phyloP scores from a whole-genome alignment of 2,797 vertebrate species.

The Varecia variegata region DNA sequence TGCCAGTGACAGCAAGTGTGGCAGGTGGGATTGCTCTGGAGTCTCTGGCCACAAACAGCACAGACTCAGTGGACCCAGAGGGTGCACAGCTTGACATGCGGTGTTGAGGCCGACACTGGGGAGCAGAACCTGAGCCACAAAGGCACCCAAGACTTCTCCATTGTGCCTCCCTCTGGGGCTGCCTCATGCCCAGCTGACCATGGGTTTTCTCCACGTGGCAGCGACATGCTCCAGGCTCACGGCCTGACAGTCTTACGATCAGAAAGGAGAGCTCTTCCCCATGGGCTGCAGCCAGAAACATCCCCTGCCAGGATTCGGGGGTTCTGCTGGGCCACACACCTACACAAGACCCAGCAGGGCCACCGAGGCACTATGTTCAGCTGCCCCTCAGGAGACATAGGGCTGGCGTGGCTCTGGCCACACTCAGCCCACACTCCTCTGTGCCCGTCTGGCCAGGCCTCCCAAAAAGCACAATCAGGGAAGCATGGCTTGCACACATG shows the following conservation, averaged over 20 bases:
- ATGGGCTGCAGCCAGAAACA: not conserved
- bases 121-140: not conserved
- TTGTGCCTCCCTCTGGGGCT: not conserved
- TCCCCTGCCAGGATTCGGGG: not conserved
- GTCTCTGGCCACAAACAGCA: not conserved
- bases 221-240: not conserved
- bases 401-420: not conserved
- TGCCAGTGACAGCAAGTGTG: not conserved
- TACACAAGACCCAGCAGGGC: not conserved
- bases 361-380: not conserved
- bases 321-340: not conserved
- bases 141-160: not conserved
- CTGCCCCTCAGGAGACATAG: not conserved
- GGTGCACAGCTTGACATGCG: not conserved
- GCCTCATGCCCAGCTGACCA: not conserved
- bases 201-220: not conserved
- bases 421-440: not conserved
- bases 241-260: not conserved
- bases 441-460: not conserved
- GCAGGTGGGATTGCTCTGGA: not conserved
- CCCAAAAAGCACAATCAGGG: not conserved
- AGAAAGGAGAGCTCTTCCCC: not conserved
- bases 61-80: not conserved
- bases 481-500: not conserved
- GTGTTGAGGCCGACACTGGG: not conserved